phyloP scores from a whole-genome alignment of 2,797 vertebrate species.

The Myotis myotis region DNA sequence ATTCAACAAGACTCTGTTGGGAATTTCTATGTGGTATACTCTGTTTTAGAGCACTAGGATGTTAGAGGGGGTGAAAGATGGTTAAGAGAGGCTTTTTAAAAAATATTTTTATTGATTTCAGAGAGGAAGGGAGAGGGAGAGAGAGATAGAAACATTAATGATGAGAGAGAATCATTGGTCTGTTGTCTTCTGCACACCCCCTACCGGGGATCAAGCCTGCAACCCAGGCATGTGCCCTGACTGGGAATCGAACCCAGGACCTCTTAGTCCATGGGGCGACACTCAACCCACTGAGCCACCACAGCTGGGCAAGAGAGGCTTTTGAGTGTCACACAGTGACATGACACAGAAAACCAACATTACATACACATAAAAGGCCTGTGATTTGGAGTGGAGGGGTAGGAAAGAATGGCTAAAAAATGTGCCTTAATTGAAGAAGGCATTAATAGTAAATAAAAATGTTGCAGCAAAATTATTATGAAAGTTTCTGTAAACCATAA shows the following conservation, averaged over 20 bases:
- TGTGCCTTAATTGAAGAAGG: not conserved
- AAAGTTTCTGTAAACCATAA: not conserved
- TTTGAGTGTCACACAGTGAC: not conserved
- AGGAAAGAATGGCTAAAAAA: not conserved
- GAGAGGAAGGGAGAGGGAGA: no score
- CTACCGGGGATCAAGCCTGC: no score
- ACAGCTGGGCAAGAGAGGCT: not conserved
- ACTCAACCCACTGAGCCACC: no score
- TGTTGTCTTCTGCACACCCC: no score
- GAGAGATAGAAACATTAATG: no score
- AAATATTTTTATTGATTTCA: no score
- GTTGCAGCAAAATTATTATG: not conserved
- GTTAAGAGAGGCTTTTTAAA: not conserved
- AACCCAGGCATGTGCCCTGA: no score
- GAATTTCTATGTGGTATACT: not conserved
- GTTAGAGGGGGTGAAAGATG: not conserved
- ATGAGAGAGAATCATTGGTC: no score
- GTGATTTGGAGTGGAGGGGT: not conserved
- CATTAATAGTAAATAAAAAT: not conserved
- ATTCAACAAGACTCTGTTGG: not conserved
- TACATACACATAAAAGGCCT: not conserved
- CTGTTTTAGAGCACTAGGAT: not conserved
- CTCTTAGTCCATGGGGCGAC: no score
- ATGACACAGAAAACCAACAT: constrained; percentile 19
- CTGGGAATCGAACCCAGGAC: no score